phyloP scores from a whole-genome alignment of 2,888 invertebrate species.

The Octonoba sinensis region DNA sequence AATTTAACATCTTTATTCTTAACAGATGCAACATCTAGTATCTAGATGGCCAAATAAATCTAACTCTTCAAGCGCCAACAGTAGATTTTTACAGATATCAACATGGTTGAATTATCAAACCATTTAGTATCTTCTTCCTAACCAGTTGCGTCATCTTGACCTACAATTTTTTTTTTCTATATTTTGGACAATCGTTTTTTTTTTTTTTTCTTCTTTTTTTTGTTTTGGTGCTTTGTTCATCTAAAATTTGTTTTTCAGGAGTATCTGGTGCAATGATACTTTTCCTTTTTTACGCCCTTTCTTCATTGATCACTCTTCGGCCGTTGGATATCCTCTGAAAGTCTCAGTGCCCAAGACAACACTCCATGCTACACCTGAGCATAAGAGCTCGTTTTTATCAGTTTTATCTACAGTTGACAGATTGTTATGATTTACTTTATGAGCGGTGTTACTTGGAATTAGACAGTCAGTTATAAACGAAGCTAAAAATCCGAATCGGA shows the following conservation, averaged over 20 bases:
- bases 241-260: not conserved
- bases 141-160: too few relatives aligned
- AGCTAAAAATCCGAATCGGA: not conserved
- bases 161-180: too few relatives aligned
- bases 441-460: not conserved
- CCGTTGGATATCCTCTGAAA: too few relatives aligned
- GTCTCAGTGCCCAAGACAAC: too few relatives aligned
- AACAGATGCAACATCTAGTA: not conserved
- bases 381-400: too few relatives aligned
- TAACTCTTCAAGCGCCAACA: not conserved
- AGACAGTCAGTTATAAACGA: not conserved
- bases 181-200: too few relatives aligned
- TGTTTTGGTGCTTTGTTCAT: not conserved
- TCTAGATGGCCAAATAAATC: not conserved
- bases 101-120: not conserved
- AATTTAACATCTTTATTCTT: not conserved
- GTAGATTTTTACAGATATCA: not conserved
- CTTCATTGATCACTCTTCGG: not conserved
- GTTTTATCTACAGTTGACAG: too few relatives aligned
- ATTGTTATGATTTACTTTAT: not conserved
- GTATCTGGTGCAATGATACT: not conserved
- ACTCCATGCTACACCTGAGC: too few relatives aligned
- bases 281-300: not conserved
- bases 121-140: too few relatives aligned
- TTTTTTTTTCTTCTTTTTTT: not conserved